These are phyloP conservation scores for Torymus tubicola DNA, from an alignment of 2,888 invertebrate genomes.

Conservation along the genomic window DNA sequence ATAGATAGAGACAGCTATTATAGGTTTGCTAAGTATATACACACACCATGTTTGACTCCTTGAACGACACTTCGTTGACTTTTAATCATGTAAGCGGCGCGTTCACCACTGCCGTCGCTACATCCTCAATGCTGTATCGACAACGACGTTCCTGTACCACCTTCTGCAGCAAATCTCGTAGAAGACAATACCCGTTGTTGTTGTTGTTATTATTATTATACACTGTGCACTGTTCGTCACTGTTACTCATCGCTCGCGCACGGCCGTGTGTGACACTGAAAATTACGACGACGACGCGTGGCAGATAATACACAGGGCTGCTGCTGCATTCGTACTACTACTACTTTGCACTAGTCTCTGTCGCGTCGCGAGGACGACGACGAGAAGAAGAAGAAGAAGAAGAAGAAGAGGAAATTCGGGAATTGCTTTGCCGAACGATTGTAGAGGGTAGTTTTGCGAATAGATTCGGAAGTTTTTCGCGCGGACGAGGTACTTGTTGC, in stretches of 20 bases:
- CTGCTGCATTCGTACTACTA: no score
- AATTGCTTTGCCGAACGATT: neutral
- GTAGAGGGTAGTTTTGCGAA: neutral
- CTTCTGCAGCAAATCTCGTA: no score
- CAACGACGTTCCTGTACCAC: neutral
- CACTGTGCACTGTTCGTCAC: constrained; percentile 48
- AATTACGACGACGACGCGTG: no score
- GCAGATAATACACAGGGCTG: no score
- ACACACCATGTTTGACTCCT: constrained; percentile 47
- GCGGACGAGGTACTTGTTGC: neutral
- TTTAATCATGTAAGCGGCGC: constrained; percentile 41
- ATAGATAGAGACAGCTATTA: no score
- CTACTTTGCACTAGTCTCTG: no score
- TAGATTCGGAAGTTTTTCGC: neutral
- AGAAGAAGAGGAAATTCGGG: neutral
- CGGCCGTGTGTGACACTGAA: constrained; percentile 1
- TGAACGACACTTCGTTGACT: constrained; percentile 41
- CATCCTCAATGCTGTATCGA: neutral
- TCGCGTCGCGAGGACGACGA: no score
- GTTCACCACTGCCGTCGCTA: neutral
- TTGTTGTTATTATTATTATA: no score
- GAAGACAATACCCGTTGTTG: no score
- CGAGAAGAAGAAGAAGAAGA: neutral
- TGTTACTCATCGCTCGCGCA: constrained; percentile 26
- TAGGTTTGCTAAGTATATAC: constrained; percentile 23